phyloP scores from a whole-genome alignment of 2,888 invertebrate species.

The Xestia xanthographa region DNA sequence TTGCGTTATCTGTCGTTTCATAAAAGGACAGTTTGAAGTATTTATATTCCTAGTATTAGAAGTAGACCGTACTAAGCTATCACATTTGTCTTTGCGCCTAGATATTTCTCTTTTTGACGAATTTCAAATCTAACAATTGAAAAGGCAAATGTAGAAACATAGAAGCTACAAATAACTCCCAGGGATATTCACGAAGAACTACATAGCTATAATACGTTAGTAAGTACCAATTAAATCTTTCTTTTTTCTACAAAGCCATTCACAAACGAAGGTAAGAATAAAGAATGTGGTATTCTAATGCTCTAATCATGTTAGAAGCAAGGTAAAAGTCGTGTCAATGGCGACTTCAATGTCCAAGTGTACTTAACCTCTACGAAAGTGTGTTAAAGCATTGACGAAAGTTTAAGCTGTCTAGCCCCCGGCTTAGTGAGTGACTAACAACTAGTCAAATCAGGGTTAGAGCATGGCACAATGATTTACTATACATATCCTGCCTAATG shows the following conservation, averaged over 20 bases:
- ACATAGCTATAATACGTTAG: neutral
- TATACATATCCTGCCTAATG: neutral
- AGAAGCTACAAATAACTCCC: neutral
- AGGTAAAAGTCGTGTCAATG: slow-evolving; percentile 53
- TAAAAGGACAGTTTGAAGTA: slow-evolving; percentile 16
- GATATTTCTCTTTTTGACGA: neutral
- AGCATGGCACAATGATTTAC: neutral
- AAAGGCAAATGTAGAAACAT: neutral
- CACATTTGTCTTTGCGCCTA: neutral
- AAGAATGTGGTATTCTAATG: slow-evolving; percentile 37
- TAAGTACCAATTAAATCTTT: neutral
- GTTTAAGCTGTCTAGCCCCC: slow-evolving; percentile 22
- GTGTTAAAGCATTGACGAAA: slow-evolving; percentile 52
- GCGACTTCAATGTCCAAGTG: slow-evolving; percentile 34
- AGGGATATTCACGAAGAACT: neutral
- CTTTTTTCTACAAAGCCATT: slow-evolving; percentile 19
- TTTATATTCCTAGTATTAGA: neutral
- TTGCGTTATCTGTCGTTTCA: neutral
- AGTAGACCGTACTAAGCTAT: neutral
- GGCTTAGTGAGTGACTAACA: slow-evolving; percentile 11
- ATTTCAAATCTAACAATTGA: neutral
- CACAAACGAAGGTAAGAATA: slow-evolving; percentile 38
- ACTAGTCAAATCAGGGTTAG: slow-evolving; percentile 3
- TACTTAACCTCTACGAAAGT: slow-evolving; percentile 57
- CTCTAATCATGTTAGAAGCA: slow-evolving; percentile 51